These are phyloP conservation scores for Rhinichthys klamathensis DNA, from an alignment of 2,113 vertebrate species.

Conservation along the genomic window DNA sequence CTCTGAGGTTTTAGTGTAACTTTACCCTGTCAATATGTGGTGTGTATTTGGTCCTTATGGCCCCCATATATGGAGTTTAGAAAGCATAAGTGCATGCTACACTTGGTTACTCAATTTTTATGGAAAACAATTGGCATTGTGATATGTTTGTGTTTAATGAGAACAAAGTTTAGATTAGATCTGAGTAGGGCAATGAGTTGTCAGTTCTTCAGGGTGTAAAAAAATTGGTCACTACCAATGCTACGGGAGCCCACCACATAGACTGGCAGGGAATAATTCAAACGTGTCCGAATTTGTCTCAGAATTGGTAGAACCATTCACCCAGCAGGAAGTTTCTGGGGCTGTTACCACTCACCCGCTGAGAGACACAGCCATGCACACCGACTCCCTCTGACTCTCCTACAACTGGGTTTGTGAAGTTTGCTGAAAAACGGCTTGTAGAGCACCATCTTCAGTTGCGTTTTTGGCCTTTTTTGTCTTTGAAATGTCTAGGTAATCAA, in stretches of 20 bases:
- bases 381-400: not conserved
- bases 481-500: not conserved
- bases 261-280: not conserved
- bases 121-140: not conserved
- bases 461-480: not conserved
- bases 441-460: not conserved
- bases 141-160: not conserved
- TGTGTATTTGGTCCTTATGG: not conserved
- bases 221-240: not conserved
- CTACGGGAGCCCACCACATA: not conserved
- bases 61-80: not conserved
- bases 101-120: not conserved
- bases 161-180: not conserved
- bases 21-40: not conserved
- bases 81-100: not conserved
- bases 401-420: constrained; percentile 1
- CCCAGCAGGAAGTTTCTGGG: not conserved
- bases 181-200: too few relatives aligned
- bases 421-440: not conserved
- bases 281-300: not conserved
- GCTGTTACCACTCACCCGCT: not conserved
- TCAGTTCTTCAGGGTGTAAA: not conserved
- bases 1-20: not conserved
- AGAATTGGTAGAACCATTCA: not conserved
- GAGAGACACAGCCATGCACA: not conserved